Conservation (phyloP, 2,797 vertebrate species). For the Typhlichthys eigenmanni region DNA sequence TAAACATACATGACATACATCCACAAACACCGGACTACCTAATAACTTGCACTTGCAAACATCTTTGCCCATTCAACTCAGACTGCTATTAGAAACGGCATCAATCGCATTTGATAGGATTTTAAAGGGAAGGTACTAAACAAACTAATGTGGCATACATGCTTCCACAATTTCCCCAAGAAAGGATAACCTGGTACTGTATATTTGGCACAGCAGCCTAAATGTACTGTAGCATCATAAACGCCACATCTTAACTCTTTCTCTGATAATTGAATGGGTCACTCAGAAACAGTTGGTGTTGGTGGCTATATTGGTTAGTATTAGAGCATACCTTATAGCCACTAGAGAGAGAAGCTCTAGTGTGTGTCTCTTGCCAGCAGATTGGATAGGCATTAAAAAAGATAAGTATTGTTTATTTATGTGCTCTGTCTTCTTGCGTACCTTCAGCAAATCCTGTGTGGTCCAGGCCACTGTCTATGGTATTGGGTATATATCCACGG, state of each 20-base stretch:
- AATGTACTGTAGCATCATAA: background rate
- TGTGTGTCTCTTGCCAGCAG: too few relatives aligned
- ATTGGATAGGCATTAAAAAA: too few relatives aligned
- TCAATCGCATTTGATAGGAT: background rate
- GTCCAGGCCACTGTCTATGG: constrained; percentile 22
- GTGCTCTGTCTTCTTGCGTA: constrained; percentile 19
- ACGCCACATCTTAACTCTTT: background rate
- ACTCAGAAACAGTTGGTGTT: too few relatives aligned
- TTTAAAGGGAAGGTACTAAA: background rate
- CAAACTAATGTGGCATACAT: background rate
- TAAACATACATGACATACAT: too few relatives aligned
- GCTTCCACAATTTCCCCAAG: background rate
- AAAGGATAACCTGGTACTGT: constrained; percentile 4
- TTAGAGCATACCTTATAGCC: too few relatives aligned
- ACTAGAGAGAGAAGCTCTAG: too few relatives aligned
- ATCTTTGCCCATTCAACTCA: constrained; percentile 4
- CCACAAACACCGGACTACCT: too few relatives aligned
- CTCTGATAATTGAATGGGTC: too few relatives aligned
- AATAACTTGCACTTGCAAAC: too few relatives aligned
- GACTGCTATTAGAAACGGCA: background rate
- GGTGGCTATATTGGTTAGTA: too few relatives aligned
- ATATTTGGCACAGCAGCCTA: background rate
- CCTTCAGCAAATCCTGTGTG: background rate
- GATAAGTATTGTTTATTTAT: constrained; percentile 7
- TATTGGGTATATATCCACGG: constrained; percentile 19